phyloP scores from a whole-genome alignment of 2,888 invertebrate species.

The Meteorus colon region DNA sequence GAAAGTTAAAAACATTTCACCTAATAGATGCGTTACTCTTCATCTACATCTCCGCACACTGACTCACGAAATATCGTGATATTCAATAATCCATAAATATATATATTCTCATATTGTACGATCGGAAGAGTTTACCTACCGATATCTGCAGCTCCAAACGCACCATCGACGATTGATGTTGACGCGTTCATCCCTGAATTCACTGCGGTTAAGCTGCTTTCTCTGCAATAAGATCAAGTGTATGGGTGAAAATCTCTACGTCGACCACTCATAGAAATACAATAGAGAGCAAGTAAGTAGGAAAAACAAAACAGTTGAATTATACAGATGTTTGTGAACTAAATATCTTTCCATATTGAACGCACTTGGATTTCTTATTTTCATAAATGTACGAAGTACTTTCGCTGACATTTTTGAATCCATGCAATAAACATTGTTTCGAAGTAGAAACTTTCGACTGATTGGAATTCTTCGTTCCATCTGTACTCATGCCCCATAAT shows the following conservation, averaged over 20 bases:
- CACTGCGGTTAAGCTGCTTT: conserved; percentile 54
- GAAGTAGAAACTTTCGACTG: neutral
- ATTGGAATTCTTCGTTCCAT: neutral
- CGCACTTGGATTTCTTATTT: conserved; percentile 52
- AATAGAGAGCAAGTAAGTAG: neutral
- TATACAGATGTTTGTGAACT: neutral
- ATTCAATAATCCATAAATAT: conserved; percentile 1
- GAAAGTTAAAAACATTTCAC: conserved; percentile 62
- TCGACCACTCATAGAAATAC: conserved; percentile 14
- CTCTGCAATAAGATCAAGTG: conserved; percentile 52
- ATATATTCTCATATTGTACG: neutral
- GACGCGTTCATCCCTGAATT: conserved; percentile 53
- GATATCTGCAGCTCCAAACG: conserved; percentile 49
- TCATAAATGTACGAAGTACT: conserved; percentile 51
- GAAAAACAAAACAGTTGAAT: neutral
- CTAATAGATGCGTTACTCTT: conserved; percentile 40
- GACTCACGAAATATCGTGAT: conserved; percentile 13
- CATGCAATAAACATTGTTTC: neutral
- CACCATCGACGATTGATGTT: conserved; percentile 50
- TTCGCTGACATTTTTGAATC: conserved; percentile 35
- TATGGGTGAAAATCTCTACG: conserved; percentile 11
- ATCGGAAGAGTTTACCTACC: conserved; percentile 20
- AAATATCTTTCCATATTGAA: conserved; percentile 28
- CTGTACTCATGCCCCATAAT: neutral
- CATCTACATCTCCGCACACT: conserved; percentile 27